A percentile compares a stretch with the other conserved stretches of the same genome.
These are phyloP conservation scores for Eclectus roratus DNA, from an alignment of 2,113 vertebrate species.

Conservation along the genomic window DNA sequence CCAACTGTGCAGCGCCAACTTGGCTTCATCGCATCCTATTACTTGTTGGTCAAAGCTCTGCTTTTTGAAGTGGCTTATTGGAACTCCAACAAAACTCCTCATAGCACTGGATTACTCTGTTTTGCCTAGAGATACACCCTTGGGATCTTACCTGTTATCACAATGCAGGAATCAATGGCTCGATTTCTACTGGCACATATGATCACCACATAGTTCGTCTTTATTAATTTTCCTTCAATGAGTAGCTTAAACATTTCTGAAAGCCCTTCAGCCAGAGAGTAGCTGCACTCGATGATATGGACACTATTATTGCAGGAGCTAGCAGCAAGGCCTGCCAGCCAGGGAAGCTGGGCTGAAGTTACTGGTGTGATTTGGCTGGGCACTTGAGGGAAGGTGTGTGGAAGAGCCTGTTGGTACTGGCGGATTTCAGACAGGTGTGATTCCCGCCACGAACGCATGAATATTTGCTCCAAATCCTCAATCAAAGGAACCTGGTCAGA, in stretches of 20 bases:
- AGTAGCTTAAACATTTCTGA: slow-evolving; percentile 88
- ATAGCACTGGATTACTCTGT: neutral
- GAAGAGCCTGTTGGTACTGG: slow-evolving; percentile 85
- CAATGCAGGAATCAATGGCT: slow-evolving; percentile 91
- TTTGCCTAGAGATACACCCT: neutral
- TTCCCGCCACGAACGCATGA: slow-evolving; percentile 94
- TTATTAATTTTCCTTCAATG: slow-evolving; percentile 83
- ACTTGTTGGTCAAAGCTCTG: neutral
- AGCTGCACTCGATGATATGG: slow-evolving; percentile 84
- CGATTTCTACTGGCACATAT: slow-evolving; percentile 83
- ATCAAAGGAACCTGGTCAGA: slow-evolving; percentile 93
- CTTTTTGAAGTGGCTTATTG: neutral
- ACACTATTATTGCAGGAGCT: slow-evolving; percentile 91
- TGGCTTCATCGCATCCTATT: neutral
- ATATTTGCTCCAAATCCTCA: slow-evolving; percentile 95
- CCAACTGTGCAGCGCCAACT: neutral
- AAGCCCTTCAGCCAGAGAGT: slow-evolving; percentile 90
- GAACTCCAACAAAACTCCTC: neutral
- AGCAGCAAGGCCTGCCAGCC: slow-evolving; percentile 92
- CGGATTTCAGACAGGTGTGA: slow-evolving; percentile 90
- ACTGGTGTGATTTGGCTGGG: slow-evolving; percentile 76
- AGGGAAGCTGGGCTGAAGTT: slow-evolving; percentile 90
- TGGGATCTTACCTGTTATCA: slow-evolving; percentile 85
- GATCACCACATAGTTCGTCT: slow-evolving; percentile 94
- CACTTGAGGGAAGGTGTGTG: slow-evolving; percentile 71